Base-by-base conservation (phyloP, 1,140 invertebrate genomes). In the Brachionus angularis region DNA sequence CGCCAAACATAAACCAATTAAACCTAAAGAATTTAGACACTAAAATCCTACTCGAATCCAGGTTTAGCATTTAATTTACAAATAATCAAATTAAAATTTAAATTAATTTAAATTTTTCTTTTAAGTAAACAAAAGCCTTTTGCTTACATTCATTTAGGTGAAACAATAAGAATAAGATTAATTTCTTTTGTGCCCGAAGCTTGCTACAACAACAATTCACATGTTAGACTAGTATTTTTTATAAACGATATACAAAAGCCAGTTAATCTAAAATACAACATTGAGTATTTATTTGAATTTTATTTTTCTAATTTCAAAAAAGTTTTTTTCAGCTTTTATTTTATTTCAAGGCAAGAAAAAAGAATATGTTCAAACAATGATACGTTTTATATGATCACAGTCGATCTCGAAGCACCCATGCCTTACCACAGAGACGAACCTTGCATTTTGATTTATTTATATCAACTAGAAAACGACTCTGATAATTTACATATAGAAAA, bases 151-250 rank as follows among this genome's bases (percentile, higher is more conserved):
- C 23, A 12, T 14, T 21, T 39, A 18, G 36, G 18, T 16, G 4
- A 29, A 14, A 39, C 8, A 10, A 23, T 58, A 14, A 58, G 3
- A 42, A 29, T 58, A 21, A 58, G 39, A 58, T 39, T 58, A 10
- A 18, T 18, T 23, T 58, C 33, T 42, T 58, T 25, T 42, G 14
- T 58, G n/a, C 53, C 53, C 18, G 33, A 21, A 12, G 21, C 4
- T 12, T 39, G 14, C 12, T 39, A 12, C 12, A 23, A 31, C 16
- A 3, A 14, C 18, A 18, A 18, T 23, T 58, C 0, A 25, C 53
- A 58, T 39, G 33, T 58, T 23, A 58, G 53, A 58, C 53, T 18
- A 21, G 33, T 58, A 25, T 58, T 58, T 36, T 58, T 39, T 23
- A 18, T 58, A 1, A 42, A 23, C n/a, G 21, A 39, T 39, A 12